These are phyloP conservation scores for Pseudachorutes palmiensis DNA, from an alignment of 1,140 invertebrate genomes.

Conservation along the genomic window DNA sequence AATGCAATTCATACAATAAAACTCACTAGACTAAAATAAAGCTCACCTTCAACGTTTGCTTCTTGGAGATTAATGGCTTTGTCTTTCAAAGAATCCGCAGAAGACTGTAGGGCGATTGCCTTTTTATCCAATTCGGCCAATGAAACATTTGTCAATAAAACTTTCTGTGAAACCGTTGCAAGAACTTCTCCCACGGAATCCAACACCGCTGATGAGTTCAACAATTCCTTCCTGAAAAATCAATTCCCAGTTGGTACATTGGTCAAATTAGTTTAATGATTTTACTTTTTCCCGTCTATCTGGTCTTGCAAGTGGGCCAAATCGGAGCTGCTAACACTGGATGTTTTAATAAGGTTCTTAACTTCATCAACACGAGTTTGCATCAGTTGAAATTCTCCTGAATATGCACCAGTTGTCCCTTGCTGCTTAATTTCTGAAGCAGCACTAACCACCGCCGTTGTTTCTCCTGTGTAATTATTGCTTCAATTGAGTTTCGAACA, in stretches of 20 bases:
- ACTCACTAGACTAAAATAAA: constrained; percentile 1
- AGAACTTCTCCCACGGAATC: constrained; percentile 55
- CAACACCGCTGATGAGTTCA: constrained; percentile 47
- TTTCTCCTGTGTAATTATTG: constrained; percentile 48
- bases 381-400: constrained; percentile 84
- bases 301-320: constrained; percentile 55
- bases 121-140: constrained; percentile 64
- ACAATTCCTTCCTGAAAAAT: constrained; percentile 47
- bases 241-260: background rate
- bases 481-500: too few relatives aligned
- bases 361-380: constrained; percentile 73
- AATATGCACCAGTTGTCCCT: constrained; percentile 88
- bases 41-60: constrained; percentile 75
- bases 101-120: constrained; percentile 60
- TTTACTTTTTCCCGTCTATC: constrained; percentile 51
- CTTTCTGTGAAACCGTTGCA: constrained; percentile 64
- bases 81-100: constrained; percentile 64
- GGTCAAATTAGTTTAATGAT: background rate
- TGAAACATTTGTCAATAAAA: constrained; percentile 66
- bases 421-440: constrained; percentile 86
- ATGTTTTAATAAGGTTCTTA: constrained; percentile 62
- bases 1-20: too few relatives aligned
- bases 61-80: constrained; percentile 87
- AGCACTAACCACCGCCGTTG: constrained; percentile 62
- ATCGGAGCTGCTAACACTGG: constrained; percentile 62